A percentile compares a stretch with the other conserved stretches of the same genome.
Conservation (phyloP, 2,113 vertebrate genomes). For the Neoarius graeffei region DNA sequence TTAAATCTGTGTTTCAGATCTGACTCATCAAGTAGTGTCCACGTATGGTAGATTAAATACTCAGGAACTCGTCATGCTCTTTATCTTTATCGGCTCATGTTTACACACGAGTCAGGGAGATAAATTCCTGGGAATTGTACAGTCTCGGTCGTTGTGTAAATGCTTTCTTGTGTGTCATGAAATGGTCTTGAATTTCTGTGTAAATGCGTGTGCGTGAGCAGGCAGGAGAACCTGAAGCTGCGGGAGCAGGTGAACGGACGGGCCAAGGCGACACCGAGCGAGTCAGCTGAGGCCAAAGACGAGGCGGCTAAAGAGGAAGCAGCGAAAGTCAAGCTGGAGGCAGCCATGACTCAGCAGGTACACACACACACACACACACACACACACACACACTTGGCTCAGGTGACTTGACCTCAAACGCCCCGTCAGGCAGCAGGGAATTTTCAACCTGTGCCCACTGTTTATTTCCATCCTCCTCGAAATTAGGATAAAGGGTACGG, state of each 20-base stretch:
- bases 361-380: not conserved
- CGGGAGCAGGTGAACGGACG: conserved; percentile 82
- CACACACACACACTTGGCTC: not conserved
- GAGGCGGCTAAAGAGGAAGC: conserved; percentile 66
- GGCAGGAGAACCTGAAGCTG: conserved; percentile 91
- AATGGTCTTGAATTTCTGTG: not conserved
- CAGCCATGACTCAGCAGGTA: conserved; percentile 81
- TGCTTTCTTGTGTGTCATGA: not conserved
- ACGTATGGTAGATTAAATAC: not conserved
- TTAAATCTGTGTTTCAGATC: not conserved
- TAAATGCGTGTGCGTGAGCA: conserved; percentile 54
- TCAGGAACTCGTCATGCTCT: not conserved
- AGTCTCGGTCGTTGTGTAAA: not conserved
- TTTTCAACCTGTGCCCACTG: not conserved
- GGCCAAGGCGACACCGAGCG: conserved; percentile 59
- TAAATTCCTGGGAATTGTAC: not conserved
- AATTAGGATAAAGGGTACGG: not conserved
- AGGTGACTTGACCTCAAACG: conserved; percentile 30
- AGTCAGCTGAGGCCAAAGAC: conserved; percentile 70
- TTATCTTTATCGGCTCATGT: not conserved
- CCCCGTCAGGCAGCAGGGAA: not conserved
- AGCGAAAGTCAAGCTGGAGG: conserved; percentile 70
- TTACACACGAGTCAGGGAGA: not conserved
- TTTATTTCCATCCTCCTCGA: not conserved
- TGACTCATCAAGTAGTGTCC: not conserved